A percentile compares a stretch with the other conserved stretches of the same genome.
phyloP scores from a whole-genome alignment of 2,888 invertebrate species.

The Priocnemis perturbator region DNA sequence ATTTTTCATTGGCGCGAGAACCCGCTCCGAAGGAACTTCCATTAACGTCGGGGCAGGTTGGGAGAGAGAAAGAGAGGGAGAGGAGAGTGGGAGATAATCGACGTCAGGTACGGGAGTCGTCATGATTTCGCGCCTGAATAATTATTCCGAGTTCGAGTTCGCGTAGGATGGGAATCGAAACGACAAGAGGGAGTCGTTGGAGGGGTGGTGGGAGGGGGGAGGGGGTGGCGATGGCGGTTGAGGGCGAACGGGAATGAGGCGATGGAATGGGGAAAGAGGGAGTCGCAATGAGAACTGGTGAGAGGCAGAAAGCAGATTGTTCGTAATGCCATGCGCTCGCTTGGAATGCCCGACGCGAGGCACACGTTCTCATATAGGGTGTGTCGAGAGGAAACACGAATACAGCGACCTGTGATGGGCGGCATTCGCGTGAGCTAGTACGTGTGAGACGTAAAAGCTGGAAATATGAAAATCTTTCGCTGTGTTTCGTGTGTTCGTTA shows the following conservation, averaged over 20 bases:
- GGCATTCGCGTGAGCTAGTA: no score
- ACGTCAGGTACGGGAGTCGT: slow-evolving; percentile 41
- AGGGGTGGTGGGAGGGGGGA: slow-evolving; percentile 7
- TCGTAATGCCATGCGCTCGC: no score
- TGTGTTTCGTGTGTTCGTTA: no score
- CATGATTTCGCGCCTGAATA: slow-evolving; percentile 49
- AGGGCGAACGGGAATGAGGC: slow-evolving; percentile 7
- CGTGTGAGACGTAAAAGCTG: no score
- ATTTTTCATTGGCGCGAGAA: not conserved
- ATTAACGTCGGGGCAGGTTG: not conserved
- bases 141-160: slow-evolving; percentile 38
- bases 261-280: slow-evolving; percentile 16
- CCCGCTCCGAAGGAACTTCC: not conserved
- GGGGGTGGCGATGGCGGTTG: slow-evolving; percentile 20
- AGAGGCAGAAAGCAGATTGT: slow-evolving; percentile 2
- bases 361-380: no score
- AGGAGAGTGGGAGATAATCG: slow-evolving; percentile 19
- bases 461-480: no score
- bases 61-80: slow-evolving; percentile 16
- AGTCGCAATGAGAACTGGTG: not conserved
- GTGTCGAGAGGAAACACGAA: no score
- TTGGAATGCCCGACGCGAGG: no score
- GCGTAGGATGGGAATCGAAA: slow-evolving; percentile 24
- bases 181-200: not conserved
- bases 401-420: no score